A percentile compares a stretch with the other conserved stretches of the same genome.
These are phyloP conservation scores for Scaptomyza graminum DNA, from an alignment of 1,140 invertebrate species.

Conservation along the genomic window DNA sequence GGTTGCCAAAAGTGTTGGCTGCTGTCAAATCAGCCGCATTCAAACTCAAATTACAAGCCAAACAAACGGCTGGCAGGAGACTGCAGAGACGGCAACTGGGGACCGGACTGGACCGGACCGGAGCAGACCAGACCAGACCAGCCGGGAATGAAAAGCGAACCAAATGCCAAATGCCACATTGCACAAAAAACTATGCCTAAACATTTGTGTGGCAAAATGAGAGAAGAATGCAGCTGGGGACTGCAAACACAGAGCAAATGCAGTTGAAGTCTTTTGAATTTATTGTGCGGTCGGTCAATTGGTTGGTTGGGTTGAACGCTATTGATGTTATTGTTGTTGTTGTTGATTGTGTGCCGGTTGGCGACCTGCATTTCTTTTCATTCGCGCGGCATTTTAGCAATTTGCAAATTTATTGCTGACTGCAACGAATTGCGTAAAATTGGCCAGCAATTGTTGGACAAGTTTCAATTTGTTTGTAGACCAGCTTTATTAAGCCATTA, in stretches of 20 bases:
- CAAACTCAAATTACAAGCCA: conserved; percentile 77
- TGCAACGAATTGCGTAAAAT: conserved; percentile 80
- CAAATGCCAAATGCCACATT: conserved; percentile 34
- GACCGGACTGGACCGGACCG: neutral
- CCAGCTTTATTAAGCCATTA: conserved; percentile 64
- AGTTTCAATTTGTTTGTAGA: conserved; percentile 67
- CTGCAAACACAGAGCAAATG: neutral
- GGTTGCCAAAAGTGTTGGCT: conserved; percentile 63
- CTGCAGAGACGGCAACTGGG: conserved; percentile 16
- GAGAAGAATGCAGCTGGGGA: conserved; percentile 2
- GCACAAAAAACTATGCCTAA: conserved; percentile 56
- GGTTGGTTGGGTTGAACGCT: conserved; percentile 10
- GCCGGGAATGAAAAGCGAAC: conserved; percentile 47
- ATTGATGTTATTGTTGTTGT: neutral
- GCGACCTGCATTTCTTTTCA: conserved; percentile 74
- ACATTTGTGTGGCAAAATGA: conserved; percentile 35
- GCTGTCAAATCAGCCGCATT: conserved; percentile 79
- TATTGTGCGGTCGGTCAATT: conserved; percentile 61
- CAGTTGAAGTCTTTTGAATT: conserved; percentile 59
- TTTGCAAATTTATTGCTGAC: conserved; percentile 79
- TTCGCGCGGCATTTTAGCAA: conserved; percentile 52
- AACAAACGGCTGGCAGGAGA: conserved; percentile 43
- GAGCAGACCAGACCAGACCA: neutral
- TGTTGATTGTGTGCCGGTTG: neutral
- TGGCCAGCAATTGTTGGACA: conserved; percentile 72